phyloP scores from a whole-genome alignment of 2,888 invertebrate species.

The Zootermopsis nevadensis region DNA sequence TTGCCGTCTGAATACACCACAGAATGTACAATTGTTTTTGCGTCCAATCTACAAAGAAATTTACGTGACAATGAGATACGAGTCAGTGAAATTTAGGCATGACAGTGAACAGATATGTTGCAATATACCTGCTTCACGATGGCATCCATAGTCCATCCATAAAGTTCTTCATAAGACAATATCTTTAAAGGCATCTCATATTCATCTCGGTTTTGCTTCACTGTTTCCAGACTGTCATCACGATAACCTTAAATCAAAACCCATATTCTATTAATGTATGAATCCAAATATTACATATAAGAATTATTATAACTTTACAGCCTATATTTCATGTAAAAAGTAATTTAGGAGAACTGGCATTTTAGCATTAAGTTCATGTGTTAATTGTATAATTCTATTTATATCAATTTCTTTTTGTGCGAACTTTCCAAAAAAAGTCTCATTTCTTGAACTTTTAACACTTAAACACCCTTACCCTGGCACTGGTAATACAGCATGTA shows the following conservation, averaged over 20 bases:
- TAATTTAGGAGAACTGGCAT: too few relatives aligned
- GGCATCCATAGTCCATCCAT: slow-evolving; percentile 99
- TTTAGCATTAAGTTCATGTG: too few relatives aligned
- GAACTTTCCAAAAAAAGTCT: too few relatives aligned
- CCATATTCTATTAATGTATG: neutral
- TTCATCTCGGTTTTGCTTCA: slow-evolving; percentile 92
- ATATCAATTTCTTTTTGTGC: too few relatives aligned
- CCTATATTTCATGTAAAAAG: too few relatives aligned
- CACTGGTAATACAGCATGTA: too few relatives aligned
- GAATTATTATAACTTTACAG: too few relatives aligned
- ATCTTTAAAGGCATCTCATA: slow-evolving; percentile 95
- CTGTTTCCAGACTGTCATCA: slow-evolving; percentile 96
- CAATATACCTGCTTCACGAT: slow-evolving; percentile 76
- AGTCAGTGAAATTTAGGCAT: too few relatives aligned
- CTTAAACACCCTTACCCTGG: too few relatives aligned
- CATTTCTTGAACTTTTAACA: too few relatives aligned
- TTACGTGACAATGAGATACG: too few relatives aligned
- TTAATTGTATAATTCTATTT: too few relatives aligned
- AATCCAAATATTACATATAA: neutral
- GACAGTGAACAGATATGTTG: neutral
- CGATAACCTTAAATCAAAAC: slow-evolving; percentile 73
- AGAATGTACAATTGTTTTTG: slow-evolving; percentile 97
- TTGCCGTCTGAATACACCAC: slow-evolving; percentile 95
- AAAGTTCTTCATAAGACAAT: slow-evolving; percentile 95
- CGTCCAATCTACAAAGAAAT: slow-evolving; percentile 70